Evolutionary conservation across 2,888 invertebrate genomes (phyloP).

Genomic region (Phortica magna): DNA sequence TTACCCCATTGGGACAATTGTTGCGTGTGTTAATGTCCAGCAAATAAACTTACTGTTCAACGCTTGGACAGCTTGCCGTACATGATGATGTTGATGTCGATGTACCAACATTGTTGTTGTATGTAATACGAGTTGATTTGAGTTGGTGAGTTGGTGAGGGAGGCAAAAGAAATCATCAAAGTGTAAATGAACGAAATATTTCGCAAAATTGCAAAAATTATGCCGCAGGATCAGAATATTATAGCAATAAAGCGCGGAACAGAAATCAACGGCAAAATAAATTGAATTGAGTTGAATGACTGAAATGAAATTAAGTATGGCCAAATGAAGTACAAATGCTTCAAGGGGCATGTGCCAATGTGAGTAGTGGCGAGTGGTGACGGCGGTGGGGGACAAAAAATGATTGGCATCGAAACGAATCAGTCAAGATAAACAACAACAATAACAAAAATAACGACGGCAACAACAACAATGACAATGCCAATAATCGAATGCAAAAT

Average conservation of each 20-base stretch:
- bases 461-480: conserved; percentile 28
- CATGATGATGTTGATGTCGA: background rate
- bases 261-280: conserved; percentile 16
- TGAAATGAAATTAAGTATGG: conserved; percentile 19
- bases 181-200: conserved; percentile 70
- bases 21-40: conserved; percentile 18
- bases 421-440: background rate
- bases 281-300: conserved; percentile 13
- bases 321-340: conserved; percentile 22
- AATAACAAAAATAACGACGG: background rate
- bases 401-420: background rate
- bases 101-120: background rate
- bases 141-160: background rate
- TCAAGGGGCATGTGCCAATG: background rate
- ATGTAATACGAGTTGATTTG: no score
- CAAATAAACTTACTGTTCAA: background rate
- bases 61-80: background rate
- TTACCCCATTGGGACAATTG: conserved; percentile 4
- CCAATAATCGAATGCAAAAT: conserved; percentile 67
- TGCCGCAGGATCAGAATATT: conserved; percentile 47
- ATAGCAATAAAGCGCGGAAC: background rate
- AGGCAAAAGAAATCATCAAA: conserved; percentile 43
- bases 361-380: background rate
- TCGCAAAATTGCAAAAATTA: conserved; percentile 63
- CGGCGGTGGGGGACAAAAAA: background rate